Percentiles rank a stretch among this genome's conserved stretches.
Evolutionary conservation across 1,140 invertebrate genomes (phyloP).

Genomic region (Pachyrhynchus sulphureomaculatus): DNA sequence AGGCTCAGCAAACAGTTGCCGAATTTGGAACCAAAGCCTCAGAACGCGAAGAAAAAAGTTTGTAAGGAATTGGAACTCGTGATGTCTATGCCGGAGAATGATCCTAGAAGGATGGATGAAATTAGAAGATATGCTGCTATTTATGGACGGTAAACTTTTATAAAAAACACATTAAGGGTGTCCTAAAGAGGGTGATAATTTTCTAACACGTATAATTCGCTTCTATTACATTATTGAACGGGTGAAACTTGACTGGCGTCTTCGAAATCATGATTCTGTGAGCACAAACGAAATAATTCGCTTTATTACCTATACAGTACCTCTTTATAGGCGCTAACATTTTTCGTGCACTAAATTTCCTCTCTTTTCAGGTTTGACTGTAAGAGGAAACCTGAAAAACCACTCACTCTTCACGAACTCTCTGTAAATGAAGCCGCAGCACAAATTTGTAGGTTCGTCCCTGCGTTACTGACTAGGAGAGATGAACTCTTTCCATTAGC

Average conservation of each 20-base stretch:
- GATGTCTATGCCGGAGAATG: conserved; percentile 85
- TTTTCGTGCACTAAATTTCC: no score
- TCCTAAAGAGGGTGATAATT: no score
- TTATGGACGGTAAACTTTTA: conserved; percentile 68
- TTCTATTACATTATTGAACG: no score
- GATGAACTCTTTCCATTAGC: conserved; percentile 95
- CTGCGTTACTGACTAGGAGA: conserved; percentile 84
- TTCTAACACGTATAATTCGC: no score
- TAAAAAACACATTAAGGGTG: no score
- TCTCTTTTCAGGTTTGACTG: conserved; percentile 79
- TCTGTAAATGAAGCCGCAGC: conserved; percentile 97
- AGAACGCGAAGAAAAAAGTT: conserved; percentile 89
- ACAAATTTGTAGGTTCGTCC: conserved; percentile 88
- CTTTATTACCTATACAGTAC: no score
- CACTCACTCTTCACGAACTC: conserved; percentile 93
- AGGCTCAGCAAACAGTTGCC: conserved; percentile 81
- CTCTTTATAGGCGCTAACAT: no score
- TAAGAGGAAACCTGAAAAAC: conserved; percentile 93
- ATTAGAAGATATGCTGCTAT: conserved; percentile 95
- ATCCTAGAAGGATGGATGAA: conserved; percentile 87
- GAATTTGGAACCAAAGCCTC: conserved; percentile 82
- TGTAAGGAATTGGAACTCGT: conserved; percentile 90
- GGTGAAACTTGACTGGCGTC: no score
- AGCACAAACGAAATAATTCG: no score
- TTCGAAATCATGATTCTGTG: no score